Evolutionary conservation across 2,888 invertebrate genomes (phyloP).

Genomic region (Lathronympha strigana): DNA sequence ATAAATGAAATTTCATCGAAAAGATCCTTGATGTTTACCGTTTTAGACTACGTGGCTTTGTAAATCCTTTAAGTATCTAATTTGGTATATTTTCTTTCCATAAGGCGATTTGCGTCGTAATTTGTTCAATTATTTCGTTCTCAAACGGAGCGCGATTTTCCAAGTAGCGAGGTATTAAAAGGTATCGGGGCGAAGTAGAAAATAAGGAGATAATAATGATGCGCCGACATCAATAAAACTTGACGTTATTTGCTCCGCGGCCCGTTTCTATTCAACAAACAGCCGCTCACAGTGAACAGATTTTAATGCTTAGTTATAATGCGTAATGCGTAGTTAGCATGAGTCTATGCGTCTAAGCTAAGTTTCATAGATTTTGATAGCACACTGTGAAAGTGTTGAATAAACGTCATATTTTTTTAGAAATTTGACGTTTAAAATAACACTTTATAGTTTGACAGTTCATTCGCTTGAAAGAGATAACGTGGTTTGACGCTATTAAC

Average conservation of each 20-base stretch:
- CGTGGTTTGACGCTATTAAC: not conserved
- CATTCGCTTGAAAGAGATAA: too few relatives aligned
- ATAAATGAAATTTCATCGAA: not conserved
- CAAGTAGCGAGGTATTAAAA: conserved; percentile 62
- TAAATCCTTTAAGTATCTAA: conserved; percentile 75
- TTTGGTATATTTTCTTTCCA: conserved; percentile 66
- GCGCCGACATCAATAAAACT: conserved; percentile 64
- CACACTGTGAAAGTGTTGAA: too few relatives aligned
- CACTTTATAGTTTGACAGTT: too few relatives aligned
- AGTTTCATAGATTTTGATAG: too few relatives aligned
- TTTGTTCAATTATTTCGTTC: conserved; percentile 75
- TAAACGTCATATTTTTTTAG: too few relatives aligned
- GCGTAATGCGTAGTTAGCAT: too few relatives aligned
- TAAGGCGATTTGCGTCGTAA: conserved; percentile 73
- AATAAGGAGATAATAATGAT: conserved; percentile 75
- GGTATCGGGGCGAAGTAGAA: conserved; percentile 64
- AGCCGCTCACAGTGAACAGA: conserved; percentile 38
- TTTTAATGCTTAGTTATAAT: conserved; percentile 27
- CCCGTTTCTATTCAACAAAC: conserved; percentile 32
- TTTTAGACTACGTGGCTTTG: conserved; percentile 40
- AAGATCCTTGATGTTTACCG: not conserved
- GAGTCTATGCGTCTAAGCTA: too few relatives aligned
- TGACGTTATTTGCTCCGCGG: conserved; percentile 48
- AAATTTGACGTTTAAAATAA: too few relatives aligned
- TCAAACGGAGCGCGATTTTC: conserved; percentile 71